Evolutionary conservation across 2,113 vertebrate genomes (phyloP), one percentile per base, ranked within the genome.

Genomic region (Nothoprocta pentlandii): DNA sequence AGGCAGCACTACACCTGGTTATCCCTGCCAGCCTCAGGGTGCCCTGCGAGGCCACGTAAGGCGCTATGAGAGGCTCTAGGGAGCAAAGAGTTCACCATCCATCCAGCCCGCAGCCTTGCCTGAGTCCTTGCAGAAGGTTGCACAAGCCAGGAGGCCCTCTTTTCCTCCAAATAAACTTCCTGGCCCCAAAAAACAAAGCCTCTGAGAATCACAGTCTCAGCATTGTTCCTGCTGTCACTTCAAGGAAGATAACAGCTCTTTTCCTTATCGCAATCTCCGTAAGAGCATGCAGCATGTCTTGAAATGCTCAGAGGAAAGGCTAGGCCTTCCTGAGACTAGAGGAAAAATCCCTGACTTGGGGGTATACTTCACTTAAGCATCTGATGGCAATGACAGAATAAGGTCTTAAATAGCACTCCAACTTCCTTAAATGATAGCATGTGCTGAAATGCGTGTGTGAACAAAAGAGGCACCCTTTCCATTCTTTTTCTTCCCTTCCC

Each of bases 241-340:
- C 4, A 10, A 80, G 87, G 83, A 89, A 92, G 78, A 87, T 91
- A 92, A 89, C 25, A 34, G 5, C 7, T 22, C 19, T 64, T 59
- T 26, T 26, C 0, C 2, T 97, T 98, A 97, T 97, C 97, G 15
- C 42, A 69, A 32, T 68, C 34, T 73, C 84, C 68, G 76, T 67
- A 68, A 90, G 59, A 80, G 21, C 67, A 79, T 14, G 49, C 2
- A 2, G 23, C 8, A 3, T 1, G 26, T 73, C 79, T 58, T 74
- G n/a, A 86, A 85, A 87, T 58, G 30, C 85, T 69, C 68, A 73
- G 80, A 96, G 87, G 90, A 94, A 95, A 95, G 79, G 79, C 32
- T 1, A 0, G 92, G 94, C 93, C 93, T 98, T 97, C 98, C 98
- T 96, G 69, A 90, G 20, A 76, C 34, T 41, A 26, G n/a, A 78